phyloP scores from a whole-genome alignment of 2,113 vertebrate genomes.

The Ellobius talpinus region DNA sequence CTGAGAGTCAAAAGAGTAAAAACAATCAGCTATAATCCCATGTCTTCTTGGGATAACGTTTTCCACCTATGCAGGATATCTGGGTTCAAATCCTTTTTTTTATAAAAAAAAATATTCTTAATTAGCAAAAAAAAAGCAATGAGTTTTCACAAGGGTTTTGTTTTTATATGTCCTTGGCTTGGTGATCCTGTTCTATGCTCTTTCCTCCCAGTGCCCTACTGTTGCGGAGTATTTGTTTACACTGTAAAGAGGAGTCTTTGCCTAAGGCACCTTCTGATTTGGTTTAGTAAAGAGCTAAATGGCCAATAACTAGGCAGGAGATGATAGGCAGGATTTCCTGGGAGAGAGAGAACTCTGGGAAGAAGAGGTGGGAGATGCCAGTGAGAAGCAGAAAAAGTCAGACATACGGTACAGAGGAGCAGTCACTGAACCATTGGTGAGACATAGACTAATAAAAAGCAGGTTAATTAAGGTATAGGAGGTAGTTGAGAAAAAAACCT shows the following conservation, averaged over 20 bases:
- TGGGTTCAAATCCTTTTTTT: background rate
- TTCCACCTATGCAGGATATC: background rate
- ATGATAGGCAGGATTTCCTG: background rate
- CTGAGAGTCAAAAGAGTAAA: no score
- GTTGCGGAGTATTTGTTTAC: background rate
- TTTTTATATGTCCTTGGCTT: background rate
- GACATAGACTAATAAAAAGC: background rate
- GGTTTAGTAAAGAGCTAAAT: background rate
- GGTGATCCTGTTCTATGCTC: background rate
- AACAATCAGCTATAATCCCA: background rate
- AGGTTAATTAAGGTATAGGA: background rate
- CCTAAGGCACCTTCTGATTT: background rate
- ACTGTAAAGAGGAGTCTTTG: background rate
- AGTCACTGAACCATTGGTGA: background rate
- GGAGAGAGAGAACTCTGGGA: background rate
- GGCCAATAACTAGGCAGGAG: background rate
- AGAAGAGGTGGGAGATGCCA: background rate
- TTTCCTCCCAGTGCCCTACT: background rate
- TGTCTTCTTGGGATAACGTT: background rate
- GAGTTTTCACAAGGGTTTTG: background rate
- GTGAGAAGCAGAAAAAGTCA: background rate
- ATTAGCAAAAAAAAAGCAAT: no score
- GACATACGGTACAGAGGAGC: background rate
- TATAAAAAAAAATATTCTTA: background rate
- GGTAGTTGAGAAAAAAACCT: background rate